These are phyloP conservation scores for Hippoglossus stenolepis DNA, from an alignment of 2,113 vertebrate genomes.

Conservation along the genomic window DNA sequence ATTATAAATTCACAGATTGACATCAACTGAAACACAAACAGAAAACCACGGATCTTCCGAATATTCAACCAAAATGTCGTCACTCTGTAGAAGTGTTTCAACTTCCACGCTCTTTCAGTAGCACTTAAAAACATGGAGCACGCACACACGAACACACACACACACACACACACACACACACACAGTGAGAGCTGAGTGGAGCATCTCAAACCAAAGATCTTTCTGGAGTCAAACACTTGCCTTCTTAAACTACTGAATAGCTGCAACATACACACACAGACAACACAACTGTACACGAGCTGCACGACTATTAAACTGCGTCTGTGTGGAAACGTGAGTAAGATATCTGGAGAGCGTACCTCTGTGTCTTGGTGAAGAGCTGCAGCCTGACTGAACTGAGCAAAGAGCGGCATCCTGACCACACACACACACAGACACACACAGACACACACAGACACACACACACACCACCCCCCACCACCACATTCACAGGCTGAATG, in stretches of 20 bases:
- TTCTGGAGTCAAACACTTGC: background rate
- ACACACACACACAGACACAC: constrained; percentile 39
- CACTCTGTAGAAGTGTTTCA: too few species aligned
- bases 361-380: constrained; percentile 35
- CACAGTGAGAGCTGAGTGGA: background rate
- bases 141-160: too few species aligned
- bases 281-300: too few species aligned
- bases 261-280: constrained; percentile 1
- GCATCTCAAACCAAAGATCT: background rate
- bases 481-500: constrained; percentile 54
- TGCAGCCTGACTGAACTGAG: constrained; percentile 42
- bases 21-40: too few species aligned
- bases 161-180: too few species aligned
- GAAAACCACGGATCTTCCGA: background rate
- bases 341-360: constrained; percentile 21
- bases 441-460: background rate
- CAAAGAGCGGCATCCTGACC: constrained; percentile 36
- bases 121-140: too few species aligned
- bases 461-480: background rate
- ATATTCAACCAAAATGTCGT: background rate
- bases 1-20: too few species aligned
- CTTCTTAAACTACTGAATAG: background rate
- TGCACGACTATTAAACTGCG: background rate
- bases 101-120: too few species aligned
- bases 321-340: background rate